These are phyloP conservation scores for Agrochola macilenta DNA, from an alignment of 2,888 invertebrate species.

Conservation along the genomic window DNA sequence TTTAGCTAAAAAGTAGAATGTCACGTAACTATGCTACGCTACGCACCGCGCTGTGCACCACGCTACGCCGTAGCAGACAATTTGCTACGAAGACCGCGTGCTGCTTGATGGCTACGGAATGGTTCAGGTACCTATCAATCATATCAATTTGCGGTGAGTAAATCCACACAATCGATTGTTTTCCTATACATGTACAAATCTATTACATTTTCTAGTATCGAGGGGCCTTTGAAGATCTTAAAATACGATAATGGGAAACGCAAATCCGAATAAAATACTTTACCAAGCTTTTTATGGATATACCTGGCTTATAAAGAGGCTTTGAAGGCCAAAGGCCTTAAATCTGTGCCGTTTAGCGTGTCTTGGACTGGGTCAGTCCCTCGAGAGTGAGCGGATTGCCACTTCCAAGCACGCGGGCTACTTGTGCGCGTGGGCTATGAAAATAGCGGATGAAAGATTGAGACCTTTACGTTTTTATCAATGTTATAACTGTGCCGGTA, in stretches of 20 bases:
- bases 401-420: constrained; percentile 60
- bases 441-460: constrained; percentile 11
- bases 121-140: neutral
- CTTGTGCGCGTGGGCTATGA: constrained; percentile 34
- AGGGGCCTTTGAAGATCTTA: neutral
- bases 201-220: neutral
- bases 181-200: neutral
- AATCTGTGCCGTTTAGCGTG: constrained; percentile 60
- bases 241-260: neutral
- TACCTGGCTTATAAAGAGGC: constrained; percentile 40
- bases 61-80: neutral
- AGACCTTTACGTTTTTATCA: neutral
- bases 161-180: neutral
- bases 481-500: neutral
- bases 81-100: neutral
- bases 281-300: constrained; percentile 26
- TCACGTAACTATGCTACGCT: neutral
- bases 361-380: constrained; percentile 55
- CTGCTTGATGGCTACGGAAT: neutral
- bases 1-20: neutral
- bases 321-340: constrained; percentile 38
- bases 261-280: constrained; percentile 35
- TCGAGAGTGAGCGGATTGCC: constrained; percentile 53
- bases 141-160: neutral
- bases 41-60: neutral